phyloP scores from a whole-genome alignment of 2,797 vertebrate species.

The Tangara arthus region DNA sequence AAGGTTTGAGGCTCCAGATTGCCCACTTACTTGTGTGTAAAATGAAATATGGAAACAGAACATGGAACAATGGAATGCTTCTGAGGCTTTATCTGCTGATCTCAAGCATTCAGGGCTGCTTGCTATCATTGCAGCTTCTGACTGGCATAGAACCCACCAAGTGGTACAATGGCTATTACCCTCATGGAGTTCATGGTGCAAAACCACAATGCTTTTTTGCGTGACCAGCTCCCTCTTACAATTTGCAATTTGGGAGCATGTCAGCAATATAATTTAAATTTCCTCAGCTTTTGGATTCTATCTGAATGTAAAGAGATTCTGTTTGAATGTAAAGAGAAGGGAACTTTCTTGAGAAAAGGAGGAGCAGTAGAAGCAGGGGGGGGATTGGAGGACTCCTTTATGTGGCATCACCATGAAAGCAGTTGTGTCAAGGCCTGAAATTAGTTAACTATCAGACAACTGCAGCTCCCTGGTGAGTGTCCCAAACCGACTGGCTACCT shows the following conservation, averaged over 20 bases:
- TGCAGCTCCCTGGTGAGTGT: rapidly evolving
- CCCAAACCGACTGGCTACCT: rapidly evolving
- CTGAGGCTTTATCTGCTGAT: background rate
- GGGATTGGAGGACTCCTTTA: background rate
- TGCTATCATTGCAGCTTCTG: background rate
- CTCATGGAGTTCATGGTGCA: background rate
- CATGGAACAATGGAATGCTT: background rate
- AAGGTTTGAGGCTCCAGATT: background rate
- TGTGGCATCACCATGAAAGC: background rate
- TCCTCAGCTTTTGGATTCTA: background rate
- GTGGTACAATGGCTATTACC: background rate
- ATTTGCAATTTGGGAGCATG: background rate
- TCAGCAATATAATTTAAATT: background rate
- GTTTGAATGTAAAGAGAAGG: background rate
- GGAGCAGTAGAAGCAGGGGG: background rate
- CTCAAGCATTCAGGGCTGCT: background rate
- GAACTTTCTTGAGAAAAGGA: background rate
- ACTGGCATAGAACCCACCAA: background rate
- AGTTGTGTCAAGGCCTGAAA: background rate
- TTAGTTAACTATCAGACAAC: background rate
- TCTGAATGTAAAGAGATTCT: background rate
- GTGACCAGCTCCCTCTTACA: background rate
- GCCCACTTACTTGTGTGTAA: background rate
- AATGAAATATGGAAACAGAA: background rate
- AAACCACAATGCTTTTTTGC: background rate